These are phyloP conservation scores for Oplegnathus fasciatus DNA, from an alignment of 2,113 vertebrate genomes.

Conservation along the genomic window DNA sequence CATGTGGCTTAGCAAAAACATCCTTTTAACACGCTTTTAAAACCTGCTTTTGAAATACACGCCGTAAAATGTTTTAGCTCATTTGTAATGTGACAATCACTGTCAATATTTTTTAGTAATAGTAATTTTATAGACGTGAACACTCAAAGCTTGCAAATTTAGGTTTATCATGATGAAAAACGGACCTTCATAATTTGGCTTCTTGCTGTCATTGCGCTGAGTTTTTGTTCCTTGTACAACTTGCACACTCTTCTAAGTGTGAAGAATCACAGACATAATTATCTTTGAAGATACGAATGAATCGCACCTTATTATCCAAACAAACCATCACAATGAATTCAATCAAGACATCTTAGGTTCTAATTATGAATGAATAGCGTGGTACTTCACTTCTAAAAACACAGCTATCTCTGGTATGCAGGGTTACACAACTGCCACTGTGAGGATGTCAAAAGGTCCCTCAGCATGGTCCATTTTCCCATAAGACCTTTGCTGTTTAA, in stretches of 20 bases:
- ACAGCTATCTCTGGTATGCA: constrained; percentile 59
- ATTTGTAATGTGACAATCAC: too few species aligned
- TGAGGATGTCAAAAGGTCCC: constrained; percentile 64
- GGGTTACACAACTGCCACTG: constrained; percentile 58
- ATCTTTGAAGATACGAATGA: neutral
- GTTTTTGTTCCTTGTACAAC: neutral
- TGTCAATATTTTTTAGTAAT: neutral
- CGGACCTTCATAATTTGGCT: neutral
- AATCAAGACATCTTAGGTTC: neutral
- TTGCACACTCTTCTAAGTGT: neutral
- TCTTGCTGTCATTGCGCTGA: neutral
- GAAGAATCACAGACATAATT: constrained; percentile 6
- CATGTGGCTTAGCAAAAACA: neutral
- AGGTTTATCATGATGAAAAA: neutral
- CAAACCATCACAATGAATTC: constrained; percentile 1
- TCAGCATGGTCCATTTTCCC: constrained; percentile 48
- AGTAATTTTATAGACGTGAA: too few species aligned
- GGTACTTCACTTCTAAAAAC: constrained; percentile 47
- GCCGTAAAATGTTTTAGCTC: too few species aligned
- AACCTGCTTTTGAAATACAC: neutral
- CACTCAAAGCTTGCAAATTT: too few species aligned
- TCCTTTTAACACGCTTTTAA: neutral
- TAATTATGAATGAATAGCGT: constrained; percentile 44
- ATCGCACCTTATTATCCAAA: neutral
- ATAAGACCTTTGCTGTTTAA: constrained; percentile 69